These are phyloP conservation scores for Polyploca ridens DNA, from an alignment of 2,888 invertebrate species.

Conservation along the genomic window DNA sequence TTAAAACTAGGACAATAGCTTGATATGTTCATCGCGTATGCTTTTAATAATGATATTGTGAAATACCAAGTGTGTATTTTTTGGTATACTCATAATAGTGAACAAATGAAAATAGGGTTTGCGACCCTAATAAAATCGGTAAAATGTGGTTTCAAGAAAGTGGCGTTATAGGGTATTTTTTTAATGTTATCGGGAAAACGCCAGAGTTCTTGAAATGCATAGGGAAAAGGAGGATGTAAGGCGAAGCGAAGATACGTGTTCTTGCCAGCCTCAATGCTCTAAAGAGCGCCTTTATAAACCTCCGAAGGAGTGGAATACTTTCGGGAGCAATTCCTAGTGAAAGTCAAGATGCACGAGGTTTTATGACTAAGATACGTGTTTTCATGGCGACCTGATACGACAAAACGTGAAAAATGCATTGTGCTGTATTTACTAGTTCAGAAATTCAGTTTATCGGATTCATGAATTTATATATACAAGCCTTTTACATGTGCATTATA, in stretches of 20 bases:
- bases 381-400: constrained; percentile 15
- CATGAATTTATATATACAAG: not conserved
- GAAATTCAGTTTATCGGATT: too few relatives aligned
- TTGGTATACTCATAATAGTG: too few relatives aligned
- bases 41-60: too few relatives aligned
- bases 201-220: constrained; percentile 2
- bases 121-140: too few relatives aligned
- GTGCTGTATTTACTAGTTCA: too few relatives aligned
- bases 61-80: too few relatives aligned
- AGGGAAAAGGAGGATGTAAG: constrained; percentile 25
- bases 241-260: constrained; percentile 46
- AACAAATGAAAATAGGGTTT: too few relatives aligned
- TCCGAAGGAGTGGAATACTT: constrained; percentile 41
- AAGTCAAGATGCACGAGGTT: constrained; percentile 35
- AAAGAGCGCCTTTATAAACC: constrained; percentile 33
- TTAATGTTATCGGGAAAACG: not conserved
- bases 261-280: constrained; percentile 36
- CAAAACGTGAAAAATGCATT: not conserved
- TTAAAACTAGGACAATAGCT: too few relatives aligned
- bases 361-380: constrained; percentile 32
- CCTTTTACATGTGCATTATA: constrained; percentile 1
- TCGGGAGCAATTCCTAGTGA: constrained; percentile 40
- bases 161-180: too few relatives aligned
- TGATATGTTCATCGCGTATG: too few relatives aligned
- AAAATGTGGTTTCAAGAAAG: too few relatives aligned